phyloP scores from a whole-genome alignment of 2,888 invertebrate species.

The Hirtodrosophila duncani region DNA sequence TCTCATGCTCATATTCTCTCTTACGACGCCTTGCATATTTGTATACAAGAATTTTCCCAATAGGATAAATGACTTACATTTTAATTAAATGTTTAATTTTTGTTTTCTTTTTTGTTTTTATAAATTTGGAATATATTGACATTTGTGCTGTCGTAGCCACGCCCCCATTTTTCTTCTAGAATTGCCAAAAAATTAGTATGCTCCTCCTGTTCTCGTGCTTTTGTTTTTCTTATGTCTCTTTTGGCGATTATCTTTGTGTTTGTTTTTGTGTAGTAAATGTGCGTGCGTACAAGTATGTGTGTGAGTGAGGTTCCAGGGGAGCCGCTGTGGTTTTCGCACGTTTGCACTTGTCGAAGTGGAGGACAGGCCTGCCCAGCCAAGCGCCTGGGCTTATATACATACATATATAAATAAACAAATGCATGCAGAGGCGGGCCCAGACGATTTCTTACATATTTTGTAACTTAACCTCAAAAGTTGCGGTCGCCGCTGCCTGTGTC shows the following conservation, averaged over 20 bases:
- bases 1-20: conserved; percentile 12
- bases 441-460: conserved; percentile 57
- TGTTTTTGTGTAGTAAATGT: conserved; percentile 55
- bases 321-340: conserved; percentile 17
- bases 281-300: conserved; percentile 11
- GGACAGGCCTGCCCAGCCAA: conserved; percentile 4
- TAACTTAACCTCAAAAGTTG: conserved; percentile 67
- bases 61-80: conserved; percentile 39
- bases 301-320: conserved; percentile 33
- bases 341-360: conserved; percentile 23
- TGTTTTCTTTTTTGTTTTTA: conserved; percentile 5
- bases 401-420: conserved; percentile 36
- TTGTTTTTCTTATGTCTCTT: conserved; percentile 64
- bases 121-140: conserved; percentile 8
- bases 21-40: conserved; percentile 44
- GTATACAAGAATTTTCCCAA: conserved; percentile 65
- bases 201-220: conserved; percentile 34
- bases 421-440: conserved; percentile 39
- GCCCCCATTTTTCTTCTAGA: conserved; percentile 24
- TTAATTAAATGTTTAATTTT: conserved; percentile 1
- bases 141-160: conserved; percentile 9
- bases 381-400: conserved; percentile 11
- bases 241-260: conserved; percentile 67
- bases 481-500: conserved; percentile 39
- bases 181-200: conserved; percentile 3